A percentile compares a stretch with the other conserved stretches of the same genome.
These are phyloP conservation scores for Struthio camelus DNA, from an alignment of 2,113 vertebrate genomes.

Conservation along the genomic window DNA sequence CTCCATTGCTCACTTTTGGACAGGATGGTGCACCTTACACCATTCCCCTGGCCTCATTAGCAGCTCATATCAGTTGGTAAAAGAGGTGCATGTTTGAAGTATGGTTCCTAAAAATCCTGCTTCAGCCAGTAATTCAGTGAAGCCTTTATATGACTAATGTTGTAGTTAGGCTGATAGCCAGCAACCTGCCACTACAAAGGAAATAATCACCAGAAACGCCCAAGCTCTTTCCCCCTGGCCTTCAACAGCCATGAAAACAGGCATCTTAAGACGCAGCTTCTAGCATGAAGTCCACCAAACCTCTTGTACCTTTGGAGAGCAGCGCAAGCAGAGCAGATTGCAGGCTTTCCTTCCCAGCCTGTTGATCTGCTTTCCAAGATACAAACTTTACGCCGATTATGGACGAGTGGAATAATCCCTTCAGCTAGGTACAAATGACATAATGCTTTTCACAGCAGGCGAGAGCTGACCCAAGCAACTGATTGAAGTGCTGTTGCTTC, in stretches of 20 bases:
- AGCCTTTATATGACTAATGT: background rate
- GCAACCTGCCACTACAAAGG: accelerated
- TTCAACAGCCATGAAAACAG: background rate
- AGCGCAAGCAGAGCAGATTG: background rate
- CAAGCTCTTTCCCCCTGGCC: background rate
- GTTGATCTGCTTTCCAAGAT: background rate
- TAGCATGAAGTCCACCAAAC: background rate
- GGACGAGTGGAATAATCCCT: background rate
- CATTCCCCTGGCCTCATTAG: background rate
- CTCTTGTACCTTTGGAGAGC: background rate
- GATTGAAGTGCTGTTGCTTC: background rate
- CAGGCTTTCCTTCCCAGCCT: background rate
- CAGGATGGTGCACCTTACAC: background rate
- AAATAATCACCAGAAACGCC: background rate
- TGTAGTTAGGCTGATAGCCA: background rate
- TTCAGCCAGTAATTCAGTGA: background rate
- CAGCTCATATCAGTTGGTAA: background rate
- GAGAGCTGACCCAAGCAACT: background rate
- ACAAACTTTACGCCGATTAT: no score
- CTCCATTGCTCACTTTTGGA: background rate
- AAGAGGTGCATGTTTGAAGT: accelerated
- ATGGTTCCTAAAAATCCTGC: background rate
- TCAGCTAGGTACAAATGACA: background rate
- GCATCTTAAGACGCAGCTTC: background rate
- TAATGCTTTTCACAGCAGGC: background rate